These are phyloP conservation scores for Potamilus streckersoni DNA, from an alignment of 1,140 invertebrate species.

Conservation along the genomic window DNA sequence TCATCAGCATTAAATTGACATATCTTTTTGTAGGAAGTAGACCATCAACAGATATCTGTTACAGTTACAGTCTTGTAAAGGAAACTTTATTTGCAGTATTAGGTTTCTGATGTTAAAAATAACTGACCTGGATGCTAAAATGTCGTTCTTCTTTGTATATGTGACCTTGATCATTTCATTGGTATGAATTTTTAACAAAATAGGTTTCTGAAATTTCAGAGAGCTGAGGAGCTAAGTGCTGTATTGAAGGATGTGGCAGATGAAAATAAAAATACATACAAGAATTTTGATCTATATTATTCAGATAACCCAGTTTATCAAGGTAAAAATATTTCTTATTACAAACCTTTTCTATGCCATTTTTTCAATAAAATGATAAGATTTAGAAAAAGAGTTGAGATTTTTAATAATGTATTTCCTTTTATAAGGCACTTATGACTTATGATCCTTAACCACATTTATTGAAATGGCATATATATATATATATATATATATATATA, in stretches of 20 bases:
- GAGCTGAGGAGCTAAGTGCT: conserved; percentile 62
- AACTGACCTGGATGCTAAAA: not conserved
- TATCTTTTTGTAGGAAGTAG: too few relatives aligned
- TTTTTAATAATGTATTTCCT: not conserved
- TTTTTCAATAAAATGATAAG: too few relatives aligned
- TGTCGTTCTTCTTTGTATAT: not conserved
- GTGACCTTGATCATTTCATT: not conserved
- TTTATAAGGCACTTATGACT: not conserved
- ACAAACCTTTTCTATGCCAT: not conserved
- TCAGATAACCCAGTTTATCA: conserved; percentile 66
- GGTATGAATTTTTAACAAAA: too few relatives aligned
- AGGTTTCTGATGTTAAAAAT: not conserved
- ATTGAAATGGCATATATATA: not conserved
- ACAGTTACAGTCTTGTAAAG: too few relatives aligned
- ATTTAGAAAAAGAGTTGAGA: not conserved
- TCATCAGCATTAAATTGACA: too few relatives aligned
- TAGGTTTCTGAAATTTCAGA: conserved; percentile 36
- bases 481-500: too few relatives aligned
- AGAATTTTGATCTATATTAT: conserved; percentile 67
- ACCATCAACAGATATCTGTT: too few relatives aligned
- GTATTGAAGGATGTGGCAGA: conserved; percentile 63
- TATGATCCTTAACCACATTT: not conserved
- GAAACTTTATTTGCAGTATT: too few relatives aligned
- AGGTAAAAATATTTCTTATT: conserved; percentile 42
- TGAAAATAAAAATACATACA: conserved; percentile 49